These are phyloP conservation scores for Nothobranchius kuhntae DNA, from an alignment of 2,113 vertebrate genomes.

Conservation along the genomic window DNA sequence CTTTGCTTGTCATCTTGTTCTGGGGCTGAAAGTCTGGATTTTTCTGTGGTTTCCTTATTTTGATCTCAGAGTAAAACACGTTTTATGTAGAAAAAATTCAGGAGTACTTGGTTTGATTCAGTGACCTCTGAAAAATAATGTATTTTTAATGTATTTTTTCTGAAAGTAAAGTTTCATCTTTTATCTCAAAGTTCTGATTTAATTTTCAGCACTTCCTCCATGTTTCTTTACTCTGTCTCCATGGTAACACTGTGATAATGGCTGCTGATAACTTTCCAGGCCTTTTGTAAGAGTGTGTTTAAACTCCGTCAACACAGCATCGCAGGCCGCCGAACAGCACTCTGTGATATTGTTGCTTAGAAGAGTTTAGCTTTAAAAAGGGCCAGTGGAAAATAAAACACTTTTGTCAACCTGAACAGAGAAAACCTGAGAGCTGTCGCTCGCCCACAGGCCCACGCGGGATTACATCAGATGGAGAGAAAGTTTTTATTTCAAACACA, in stretches of 20 bases:
- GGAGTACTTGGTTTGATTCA: no score
- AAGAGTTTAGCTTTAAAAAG: conserved; percentile 56
- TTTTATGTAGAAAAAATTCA: no score
- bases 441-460: conserved; percentile 41
- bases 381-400: conserved; percentile 25
- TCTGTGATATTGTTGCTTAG: conserved; percentile 65
- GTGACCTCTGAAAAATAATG: no score
- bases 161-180: no score
- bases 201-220: no score
- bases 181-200: no score
- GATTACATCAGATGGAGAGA: conserved; percentile 38
- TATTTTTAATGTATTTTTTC: no score
- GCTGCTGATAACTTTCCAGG: conserved; percentile 54
- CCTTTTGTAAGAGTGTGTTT: conserved; percentile 54
- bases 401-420: conserved; percentile 20
- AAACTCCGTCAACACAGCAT: conserved; percentile 64
- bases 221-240: no score
- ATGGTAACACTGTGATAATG: conserved; percentile 7
- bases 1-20: no score
- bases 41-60: no score
- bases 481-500: conserved; percentile 29
- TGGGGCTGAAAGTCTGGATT: no score
- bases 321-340: conserved; percentile 31
- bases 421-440: conserved; percentile 61
- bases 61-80: no score